Percentiles rank a stretch among this genome's conserved stretches.
Evolutionary conservation across 1,140 invertebrate species (phyloP).

Genomic region (Temnothorax nylanderi): DNA sequence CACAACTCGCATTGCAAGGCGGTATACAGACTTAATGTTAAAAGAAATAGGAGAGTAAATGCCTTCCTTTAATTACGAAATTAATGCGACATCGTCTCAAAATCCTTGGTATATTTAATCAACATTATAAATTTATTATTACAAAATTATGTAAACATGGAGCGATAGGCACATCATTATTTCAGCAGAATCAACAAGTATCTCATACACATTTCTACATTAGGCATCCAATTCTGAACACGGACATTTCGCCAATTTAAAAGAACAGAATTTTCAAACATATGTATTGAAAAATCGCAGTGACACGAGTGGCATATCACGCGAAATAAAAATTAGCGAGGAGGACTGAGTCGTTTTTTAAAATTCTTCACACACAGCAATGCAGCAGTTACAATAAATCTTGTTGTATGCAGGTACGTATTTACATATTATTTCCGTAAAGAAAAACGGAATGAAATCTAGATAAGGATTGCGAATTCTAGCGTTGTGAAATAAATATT

Average conservation of each 20-base stretch:
- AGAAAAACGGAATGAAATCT: neutral
- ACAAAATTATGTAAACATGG: neutral
- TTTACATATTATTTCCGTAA: neutral
- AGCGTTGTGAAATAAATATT: neutral
- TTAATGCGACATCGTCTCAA: neutral
- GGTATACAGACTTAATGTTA: neutral
- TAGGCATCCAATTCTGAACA: neutral
- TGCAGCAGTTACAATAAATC: neutral
- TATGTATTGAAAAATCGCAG: neutral
- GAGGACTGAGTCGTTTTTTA: neutral
- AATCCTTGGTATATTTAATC: neutral
- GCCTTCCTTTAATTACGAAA: neutral
- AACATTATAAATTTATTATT: neutral
- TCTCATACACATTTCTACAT: neutral
- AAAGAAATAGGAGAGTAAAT: neutral
- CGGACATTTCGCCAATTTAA: neutral
- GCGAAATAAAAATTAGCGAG: neutral
- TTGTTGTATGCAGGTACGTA: neutral
- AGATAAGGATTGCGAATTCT: neutral
- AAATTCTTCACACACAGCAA: neutral
- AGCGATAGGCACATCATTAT: neutral
- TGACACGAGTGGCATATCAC: neutral
- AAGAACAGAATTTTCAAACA: neutral
- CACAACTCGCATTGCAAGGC: neutral
- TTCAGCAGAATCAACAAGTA: constrained; percentile 27